These are phyloP conservation scores for Philaethria dido DNA, from an alignment of 2,888 invertebrate species.

Conservation along the genomic window DNA sequence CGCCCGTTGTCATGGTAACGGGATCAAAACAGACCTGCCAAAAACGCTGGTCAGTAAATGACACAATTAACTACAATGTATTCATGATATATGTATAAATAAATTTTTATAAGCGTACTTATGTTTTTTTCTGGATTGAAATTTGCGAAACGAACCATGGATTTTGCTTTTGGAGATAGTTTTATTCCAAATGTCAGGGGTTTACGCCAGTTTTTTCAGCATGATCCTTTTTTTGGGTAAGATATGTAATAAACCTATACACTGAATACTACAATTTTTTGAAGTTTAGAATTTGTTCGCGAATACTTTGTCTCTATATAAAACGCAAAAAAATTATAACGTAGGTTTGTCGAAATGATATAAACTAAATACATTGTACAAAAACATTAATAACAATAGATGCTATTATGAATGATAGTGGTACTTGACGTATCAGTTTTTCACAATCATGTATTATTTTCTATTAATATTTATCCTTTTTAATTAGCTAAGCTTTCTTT, in stretches of 20 bases:
- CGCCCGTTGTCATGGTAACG: slow-evolving; percentile 65
- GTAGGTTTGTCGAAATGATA: not conserved
- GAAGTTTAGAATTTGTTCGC: no score
- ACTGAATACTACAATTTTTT: no score
- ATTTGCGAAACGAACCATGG: slow-evolving; percentile 65
- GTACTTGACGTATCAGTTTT: not conserved
- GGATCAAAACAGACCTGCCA: slow-evolving; percentile 71
- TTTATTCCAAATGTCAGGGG: slow-evolving; percentile 72
- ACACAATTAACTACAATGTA: slow-evolving; percentile 70
- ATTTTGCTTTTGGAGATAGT: slow-evolving; percentile 74
- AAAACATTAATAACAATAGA: not conserved
- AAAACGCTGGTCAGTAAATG: slow-evolving; percentile 62
- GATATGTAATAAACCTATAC: no score
- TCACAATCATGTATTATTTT: not conserved
- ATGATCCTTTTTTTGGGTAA: slow-evolving; percentile 68
- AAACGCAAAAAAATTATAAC: no score
- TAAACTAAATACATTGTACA: not conserved
- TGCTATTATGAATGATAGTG: not conserved
- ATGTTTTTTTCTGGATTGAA: slow-evolving; percentile 58
- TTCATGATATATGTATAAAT: slow-evolving; percentile 57
- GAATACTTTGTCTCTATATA: not conserved
- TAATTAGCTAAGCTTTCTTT: not conserved
- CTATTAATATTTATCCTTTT: not conserved
- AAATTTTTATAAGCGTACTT: slow-evolving; percentile 53
- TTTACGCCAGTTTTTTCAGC: slow-evolving; percentile 64